Base-by-base conservation (phyloP, 53 echinoderm and acorn worm species). In the Temnopleurus reevesii region DNA sequence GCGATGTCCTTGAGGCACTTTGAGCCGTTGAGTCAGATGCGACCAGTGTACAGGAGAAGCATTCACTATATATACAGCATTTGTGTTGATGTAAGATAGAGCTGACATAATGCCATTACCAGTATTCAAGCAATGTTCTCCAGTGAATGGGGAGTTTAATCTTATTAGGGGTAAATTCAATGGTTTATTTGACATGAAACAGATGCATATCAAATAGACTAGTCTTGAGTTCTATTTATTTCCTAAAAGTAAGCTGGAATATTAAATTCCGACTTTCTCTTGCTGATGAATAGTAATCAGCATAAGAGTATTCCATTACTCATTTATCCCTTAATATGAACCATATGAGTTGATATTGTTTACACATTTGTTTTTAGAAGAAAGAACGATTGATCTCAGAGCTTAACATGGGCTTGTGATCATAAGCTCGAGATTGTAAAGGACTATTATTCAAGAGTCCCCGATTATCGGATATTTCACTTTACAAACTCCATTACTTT, bases 51-150 rank as follows among this genome's bases (percentile, higher is more conserved):
- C 36, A 15, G 49, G 49, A 23, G 41, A 49, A 49, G 49, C 49
- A 29, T 77, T 77, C 38, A 36, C 43, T 76, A 45, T 79, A 25
- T 49, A 43, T 49, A 79, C 28, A 47, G 49, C 49, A 79, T 79
- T 46, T 79, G 46, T 79, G 49, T 25, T 79, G 27, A 49, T 25
- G 47, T 49, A 25, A 46, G 79, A 27, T 79, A 79, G 47, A 47
- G 79, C 79, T 46, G 45, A 79, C 49, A 49, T 27, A 28, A 85
- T 85, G 45, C 86, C 86, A 61, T 85, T 45, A 85, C 44, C 86
- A 85, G 86, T 85, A 85, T 85, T 85, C 86, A 60, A 13, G 58
- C 47, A 43, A 21, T 60, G 51, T 79, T 79, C 71, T 71, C 71
- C 71, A 71, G 8, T 26, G 10, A n/a, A n/a, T n/a, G 15, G 12